A percentile compares a stretch with the other conserved stretches of the same genome.
Conservation (phyloP, 2,797 vertebrate genomes). For the Peromyscus eremicus region DNA sequence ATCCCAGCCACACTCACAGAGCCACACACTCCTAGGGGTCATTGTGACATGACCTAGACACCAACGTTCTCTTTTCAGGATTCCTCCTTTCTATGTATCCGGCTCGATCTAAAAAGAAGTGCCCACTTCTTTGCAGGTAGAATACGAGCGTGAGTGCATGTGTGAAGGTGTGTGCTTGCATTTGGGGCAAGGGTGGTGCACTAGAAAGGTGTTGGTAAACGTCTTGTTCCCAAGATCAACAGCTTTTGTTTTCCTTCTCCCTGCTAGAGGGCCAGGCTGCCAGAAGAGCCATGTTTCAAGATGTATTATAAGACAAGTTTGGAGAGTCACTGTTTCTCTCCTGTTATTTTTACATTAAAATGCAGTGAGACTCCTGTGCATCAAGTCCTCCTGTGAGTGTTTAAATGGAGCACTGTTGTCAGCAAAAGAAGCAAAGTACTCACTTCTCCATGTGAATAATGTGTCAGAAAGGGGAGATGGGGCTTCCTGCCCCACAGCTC, state of each 20-base stretch:
- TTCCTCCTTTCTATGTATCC: not conserved
- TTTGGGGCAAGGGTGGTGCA: too few relatives aligned
- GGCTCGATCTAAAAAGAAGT: not conserved
- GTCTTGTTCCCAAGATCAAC: conserved; percentile 63
- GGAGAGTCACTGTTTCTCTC: conserved; percentile 48
- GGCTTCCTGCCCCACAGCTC: not conserved
- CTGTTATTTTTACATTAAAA: conserved; percentile 75
- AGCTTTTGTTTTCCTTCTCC: conserved; percentile 44
- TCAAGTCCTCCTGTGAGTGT: conserved; percentile 25
- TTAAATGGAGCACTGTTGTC: conserved; percentile 62
- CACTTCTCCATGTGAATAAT: conserved; percentile 43
- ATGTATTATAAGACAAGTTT: conserved; percentile 48
- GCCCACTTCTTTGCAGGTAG: not conserved
- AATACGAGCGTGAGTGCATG: not conserved
- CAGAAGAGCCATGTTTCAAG: conserved; percentile 40
- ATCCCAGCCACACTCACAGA: not conserved
- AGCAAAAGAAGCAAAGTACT: conserved; percentile 53
- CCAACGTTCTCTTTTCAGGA: not conserved
- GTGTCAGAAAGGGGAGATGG: conserved; percentile 8
- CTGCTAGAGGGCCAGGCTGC: not conserved
- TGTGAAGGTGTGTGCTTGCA: not conserved
- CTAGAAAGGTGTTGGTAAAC: conserved; percentile 48
- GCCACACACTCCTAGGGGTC: not conserved
- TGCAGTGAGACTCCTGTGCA: conserved; percentile 59
- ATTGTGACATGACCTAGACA: not conserved